These are phyloP conservation scores for Heliconius ismenius DNA, from an alignment of 2,888 invertebrate genomes.

Conservation along the genomic window DNA sequence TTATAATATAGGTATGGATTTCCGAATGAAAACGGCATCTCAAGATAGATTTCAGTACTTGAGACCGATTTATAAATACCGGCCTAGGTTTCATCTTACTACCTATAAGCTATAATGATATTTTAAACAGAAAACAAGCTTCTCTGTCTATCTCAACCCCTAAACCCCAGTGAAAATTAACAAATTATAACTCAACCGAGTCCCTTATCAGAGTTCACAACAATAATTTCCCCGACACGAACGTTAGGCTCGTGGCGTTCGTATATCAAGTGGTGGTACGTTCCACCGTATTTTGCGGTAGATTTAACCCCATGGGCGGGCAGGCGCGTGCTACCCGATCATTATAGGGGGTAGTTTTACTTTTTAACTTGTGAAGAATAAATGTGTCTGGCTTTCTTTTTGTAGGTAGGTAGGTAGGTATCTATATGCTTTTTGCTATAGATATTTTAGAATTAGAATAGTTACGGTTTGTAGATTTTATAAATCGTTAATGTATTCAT, in stretches of 20 bases:
- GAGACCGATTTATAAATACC: no score
- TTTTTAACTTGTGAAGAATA: slow-evolving; percentile 33
- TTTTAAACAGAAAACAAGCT: not conserved
- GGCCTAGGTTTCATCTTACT: not conserved
- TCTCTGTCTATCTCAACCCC: not conserved
- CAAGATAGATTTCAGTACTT: no score
- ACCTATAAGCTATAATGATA: not conserved
- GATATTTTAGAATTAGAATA: no score
- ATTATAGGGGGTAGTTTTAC: slow-evolving; percentile 29
- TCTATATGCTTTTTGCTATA: no score
- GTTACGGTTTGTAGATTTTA: not conserved
- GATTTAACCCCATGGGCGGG: slow-evolving; percentile 30
- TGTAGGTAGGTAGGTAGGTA: not conserved
- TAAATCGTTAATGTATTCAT: not conserved
- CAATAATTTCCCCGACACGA: slow-evolving; percentile 15
- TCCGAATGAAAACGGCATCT: no score
- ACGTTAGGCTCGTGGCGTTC: slow-evolving; percentile 2
- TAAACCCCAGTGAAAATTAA: not conserved
- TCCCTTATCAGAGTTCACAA: slow-evolving; percentile 11
- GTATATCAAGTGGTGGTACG: slow-evolving; percentile 13
- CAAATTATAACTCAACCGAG: slow-evolving; percentile 8
- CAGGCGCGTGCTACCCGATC: slow-evolving; percentile 32
- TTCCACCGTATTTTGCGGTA: slow-evolving; percentile 20
- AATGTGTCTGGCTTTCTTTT: slow-evolving; percentile 34
- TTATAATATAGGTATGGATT: no score